Percentiles rank a stretch among this genome's conserved stretches.
Conservation (phyloP, 2,888 invertebrate genomes). For the Rhaphigaster nebulosa region DNA sequence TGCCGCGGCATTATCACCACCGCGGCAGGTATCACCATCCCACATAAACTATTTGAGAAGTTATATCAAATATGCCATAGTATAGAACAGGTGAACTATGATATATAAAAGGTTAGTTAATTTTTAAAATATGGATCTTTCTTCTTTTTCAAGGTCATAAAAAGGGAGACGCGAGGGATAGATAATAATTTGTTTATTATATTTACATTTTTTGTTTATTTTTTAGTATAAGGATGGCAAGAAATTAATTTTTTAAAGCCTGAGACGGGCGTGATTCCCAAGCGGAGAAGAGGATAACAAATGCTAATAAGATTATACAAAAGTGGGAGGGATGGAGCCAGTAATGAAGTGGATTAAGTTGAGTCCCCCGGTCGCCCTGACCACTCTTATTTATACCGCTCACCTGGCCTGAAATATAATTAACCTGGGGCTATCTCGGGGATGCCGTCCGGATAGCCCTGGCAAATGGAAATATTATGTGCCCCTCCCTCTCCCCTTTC, state of each 20-base stretch:
- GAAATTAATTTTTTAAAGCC: background rate
- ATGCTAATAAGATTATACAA: slow-evolving; percentile 13
- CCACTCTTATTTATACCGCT: background rate
- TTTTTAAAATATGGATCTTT: too few relatives aligned
- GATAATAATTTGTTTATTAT: background rate
- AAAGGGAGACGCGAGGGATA: too few relatives aligned
- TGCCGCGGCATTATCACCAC: too few relatives aligned
- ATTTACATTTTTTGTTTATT: background rate
- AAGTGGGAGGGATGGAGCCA: background rate
- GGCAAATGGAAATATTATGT: slow-evolving; percentile 23
- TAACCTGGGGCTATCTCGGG: background rate
- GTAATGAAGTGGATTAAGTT: slow-evolving; percentile 21
- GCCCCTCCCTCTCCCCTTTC: too few relatives aligned
- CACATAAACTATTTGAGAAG: too few relatives aligned
- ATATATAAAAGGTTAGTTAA: too few relatives aligned
- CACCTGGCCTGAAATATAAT: slow-evolving; percentile 34
- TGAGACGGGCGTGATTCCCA: background rate
- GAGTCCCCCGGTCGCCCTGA: background rate
- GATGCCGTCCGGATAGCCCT: background rate
- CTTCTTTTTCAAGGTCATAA: too few relatives aligned
- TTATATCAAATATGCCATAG: too few relatives aligned
- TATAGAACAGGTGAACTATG: too few relatives aligned
- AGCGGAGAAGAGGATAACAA: background rate
- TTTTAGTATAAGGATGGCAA: background rate
- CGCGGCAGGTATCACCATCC: too few relatives aligned